Conservation (phyloP, 2,888 invertebrate genomes). For the Steinernema scapterisci region DNA sequence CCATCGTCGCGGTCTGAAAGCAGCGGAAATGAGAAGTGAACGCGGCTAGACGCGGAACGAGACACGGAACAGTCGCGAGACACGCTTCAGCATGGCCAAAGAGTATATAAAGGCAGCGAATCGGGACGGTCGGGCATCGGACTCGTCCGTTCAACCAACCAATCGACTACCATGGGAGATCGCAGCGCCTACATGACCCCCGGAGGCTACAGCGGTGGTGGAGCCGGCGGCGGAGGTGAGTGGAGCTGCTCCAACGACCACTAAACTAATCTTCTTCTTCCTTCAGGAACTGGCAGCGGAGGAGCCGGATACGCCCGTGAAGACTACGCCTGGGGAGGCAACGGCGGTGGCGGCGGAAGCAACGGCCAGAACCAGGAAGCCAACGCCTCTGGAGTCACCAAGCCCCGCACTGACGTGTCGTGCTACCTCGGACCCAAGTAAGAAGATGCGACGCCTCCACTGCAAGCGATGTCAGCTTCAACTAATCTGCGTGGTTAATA, state of each 20-base stretch:
- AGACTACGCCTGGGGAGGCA: constrained; percentile 36
- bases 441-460: too few relatives aligned
- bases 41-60: not conserved
- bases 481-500: too few relatives aligned
- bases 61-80: not conserved
- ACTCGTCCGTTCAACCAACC: too few relatives aligned
- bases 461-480: too few relatives aligned
- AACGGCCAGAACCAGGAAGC: not conserved
- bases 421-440: constrained; percentile 39
- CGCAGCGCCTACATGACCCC: constrained; percentile 31
- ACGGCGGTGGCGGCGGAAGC: constrained; percentile 29
- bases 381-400: constrained; percentile 11
- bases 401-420: constrained; percentile 37
- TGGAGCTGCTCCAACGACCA: not conserved
- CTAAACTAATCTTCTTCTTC: too few relatives aligned
- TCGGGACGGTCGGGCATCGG: not conserved
- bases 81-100: not conserved
- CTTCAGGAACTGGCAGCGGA: constrained; percentile 26
- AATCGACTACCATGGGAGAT: constrained; percentile 24
- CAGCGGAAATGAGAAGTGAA: not conserved
- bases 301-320: constrained; percentile 37
- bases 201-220: constrained; percentile 22
- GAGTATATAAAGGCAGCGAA: not conserved
- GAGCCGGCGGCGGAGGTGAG: constrained; percentile 33
- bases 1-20: constrained; percentile 40